These are phyloP conservation scores for Lepus timidus DNA, from an alignment of 2,113 vertebrate genomes.

Conservation along the genomic window DNA sequence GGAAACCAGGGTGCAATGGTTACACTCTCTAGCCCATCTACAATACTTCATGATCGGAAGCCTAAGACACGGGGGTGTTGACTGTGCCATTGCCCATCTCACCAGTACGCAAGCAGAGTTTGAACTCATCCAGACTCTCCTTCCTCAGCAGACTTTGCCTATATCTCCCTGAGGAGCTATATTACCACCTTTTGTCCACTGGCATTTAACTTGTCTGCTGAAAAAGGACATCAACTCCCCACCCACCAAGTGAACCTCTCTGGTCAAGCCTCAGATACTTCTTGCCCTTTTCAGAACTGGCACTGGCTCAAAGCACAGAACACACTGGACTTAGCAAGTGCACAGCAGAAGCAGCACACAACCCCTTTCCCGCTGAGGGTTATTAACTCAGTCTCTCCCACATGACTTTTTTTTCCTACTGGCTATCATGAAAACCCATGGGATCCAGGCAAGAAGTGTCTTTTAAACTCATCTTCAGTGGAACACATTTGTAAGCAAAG, in stretches of 20 bases:
- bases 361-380: not conserved
- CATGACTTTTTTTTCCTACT: not conserved
- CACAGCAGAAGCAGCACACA: not conserved
- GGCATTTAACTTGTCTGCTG: not conserved
- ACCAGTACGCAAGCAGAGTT: not conserved
- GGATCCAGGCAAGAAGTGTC: not conserved
- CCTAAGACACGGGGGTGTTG: not conserved
- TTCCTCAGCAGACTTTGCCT: not conserved
- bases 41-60: not conserved
- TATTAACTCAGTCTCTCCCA: not conserved
- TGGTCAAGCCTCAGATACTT: not conserved
- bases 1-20: no score
- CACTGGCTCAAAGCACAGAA: not conserved
- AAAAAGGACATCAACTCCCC: not conserved
- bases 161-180: not conserved
- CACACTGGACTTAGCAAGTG: no score
- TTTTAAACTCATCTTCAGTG: slow-evolving; percentile 3
- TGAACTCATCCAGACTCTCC: not conserved
- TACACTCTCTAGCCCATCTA: not conserved
- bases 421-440: not conserved
- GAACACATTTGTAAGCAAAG: slow-evolving; percentile 13
- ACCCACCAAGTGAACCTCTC: not conserved
- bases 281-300: not conserved
- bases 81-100: not conserved
- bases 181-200: not conserved